Base-by-base conservation (phyloP, 2,797 vertebrate species). In the Vipera latastei region DNA sequence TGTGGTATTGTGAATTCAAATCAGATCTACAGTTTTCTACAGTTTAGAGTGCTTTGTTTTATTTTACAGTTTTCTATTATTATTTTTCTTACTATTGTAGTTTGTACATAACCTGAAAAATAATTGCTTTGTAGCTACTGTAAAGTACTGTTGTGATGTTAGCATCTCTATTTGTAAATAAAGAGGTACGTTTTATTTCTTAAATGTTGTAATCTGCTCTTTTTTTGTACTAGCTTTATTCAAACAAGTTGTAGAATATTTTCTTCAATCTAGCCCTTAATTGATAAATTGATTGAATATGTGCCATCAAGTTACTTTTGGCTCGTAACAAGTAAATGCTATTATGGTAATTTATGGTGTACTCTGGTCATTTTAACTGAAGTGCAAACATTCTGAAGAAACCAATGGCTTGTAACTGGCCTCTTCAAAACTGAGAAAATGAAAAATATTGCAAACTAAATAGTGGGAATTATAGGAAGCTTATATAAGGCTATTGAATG, bases 161-260 rank as follows among this genome's bases (percentile, higher is more conserved):
- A 94, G 94, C 59, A 92, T 97, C 96, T 96, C 96, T 96, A 96
- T 95, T 93, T 98, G 97, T 98, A 98, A 98, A 98, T 98, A 98
- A 98, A 98, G 97, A 96, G 57, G 55, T 93, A 92, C 94, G 96
- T 96, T 97, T 96, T 95, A 65, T 97, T 98, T 98, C 96, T 93
- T 97, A 96, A 92, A 93, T 61, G 3, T 44, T 32, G 0, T 20
- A 1, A 1, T 56, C 0, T 3, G 0, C 87, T 11, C 16, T 60
- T 73, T n/a, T 48, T 90, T 65, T 44, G 0, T n/a, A 89, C 11
- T 12, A 48, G 89, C 26, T 38, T 92, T 48, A 65, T 12, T 38
- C n/a, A 85, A 78, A 78, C 25, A 56, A 91, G 16, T 4, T 32
- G 73, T 48, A 83, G 73, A 83, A 83, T 83, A 83, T 25, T 83